Percentiles rank a stretch among this genome's conserved stretches.
These are phyloP conservation scores for Schizotus pectinicornis DNA, from an alignment of 2,888 invertebrate genomes.

Conservation along the genomic window DNA sequence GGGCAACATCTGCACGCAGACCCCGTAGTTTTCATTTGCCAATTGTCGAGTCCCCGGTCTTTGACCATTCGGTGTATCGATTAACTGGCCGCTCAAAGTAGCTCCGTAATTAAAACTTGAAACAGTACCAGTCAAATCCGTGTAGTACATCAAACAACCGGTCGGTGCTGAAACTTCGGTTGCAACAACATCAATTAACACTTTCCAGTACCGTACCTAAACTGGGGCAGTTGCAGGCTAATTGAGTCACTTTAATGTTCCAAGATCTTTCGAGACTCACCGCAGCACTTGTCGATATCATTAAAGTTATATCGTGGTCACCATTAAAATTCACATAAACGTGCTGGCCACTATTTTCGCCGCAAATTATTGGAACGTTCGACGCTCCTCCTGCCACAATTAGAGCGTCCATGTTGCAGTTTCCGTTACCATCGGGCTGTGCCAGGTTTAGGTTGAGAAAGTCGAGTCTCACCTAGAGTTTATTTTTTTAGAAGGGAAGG, in stretches of 20 bases:
- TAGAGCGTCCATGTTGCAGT: conserved; percentile 73
- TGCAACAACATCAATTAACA: not conserved
- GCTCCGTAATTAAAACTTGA: conserved; percentile 79
- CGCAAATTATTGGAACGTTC: conserved; percentile 77
- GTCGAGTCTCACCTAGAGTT: conserved; percentile 74
- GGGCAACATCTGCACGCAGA: conserved; percentile 75
- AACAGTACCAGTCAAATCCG: conserved; percentile 67
- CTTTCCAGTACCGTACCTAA: conserved; percentile 62
- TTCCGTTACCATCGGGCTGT: conserved; percentile 76
- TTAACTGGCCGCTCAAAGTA: conserved; percentile 49
- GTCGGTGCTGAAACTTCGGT: conserved; percentile 67
- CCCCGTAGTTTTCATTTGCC: conserved; percentile 75
- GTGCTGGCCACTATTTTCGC: conserved; percentile 81
- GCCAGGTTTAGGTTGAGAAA: conserved; percentile 75
- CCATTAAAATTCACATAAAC: conserved; percentile 78
- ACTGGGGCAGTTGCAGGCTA: conserved; percentile 73
- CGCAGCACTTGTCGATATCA: conserved; percentile 67
- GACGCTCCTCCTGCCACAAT: conserved; percentile 74
- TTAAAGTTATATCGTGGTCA: conserved; percentile 70
- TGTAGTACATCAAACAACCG: conserved; percentile 80
- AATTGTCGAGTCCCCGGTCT: conserved; percentile 72
- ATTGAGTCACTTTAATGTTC: conserved; percentile 77
- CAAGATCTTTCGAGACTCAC: conserved; percentile 71
- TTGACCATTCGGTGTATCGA: conserved; percentile 28
- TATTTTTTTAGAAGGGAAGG: not conserved